Evolutionary conservation across 1,140 invertebrate genomes (phyloP), one percentile per base, ranked within the genome.

Genomic region (Oreohelix idahoensis): DNA sequence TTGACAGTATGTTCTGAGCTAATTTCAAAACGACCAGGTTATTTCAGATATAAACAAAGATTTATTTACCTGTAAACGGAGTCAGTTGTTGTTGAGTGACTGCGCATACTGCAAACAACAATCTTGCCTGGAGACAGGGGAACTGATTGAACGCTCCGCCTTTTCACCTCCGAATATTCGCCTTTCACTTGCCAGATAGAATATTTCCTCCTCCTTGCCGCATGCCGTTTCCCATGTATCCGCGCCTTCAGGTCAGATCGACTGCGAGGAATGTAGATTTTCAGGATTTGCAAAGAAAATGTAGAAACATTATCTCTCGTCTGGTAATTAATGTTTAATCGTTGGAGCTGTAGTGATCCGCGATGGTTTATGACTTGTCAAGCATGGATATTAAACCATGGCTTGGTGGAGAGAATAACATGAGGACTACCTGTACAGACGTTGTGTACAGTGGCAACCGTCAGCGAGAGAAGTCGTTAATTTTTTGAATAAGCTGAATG

Each of bases 331-430:
- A 23, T 35, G 11, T 66, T 66, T 66, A 66, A 66, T 66, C 32
- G 63, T 66, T 66, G n/a, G n/a, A 29, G n/a, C 63, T 66, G 29
- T 66, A n/a, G n/a, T 66, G 63, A 29, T 29, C 2, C 11, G 38
- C 2, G n/a, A 74, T n/a, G 71, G 42, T 39, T 74, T 39, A 74
- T 42, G 36, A 26, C 36, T 42, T 49, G 71, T 74, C 38, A 74
- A 35, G 38, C 71, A 39, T n/a, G 71, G 38, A 49, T 49, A 42
- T 74, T 26, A 29, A n/a, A 74, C 26, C 38, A 26, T 42, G 11
- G 42, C 71, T 42, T 39, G 35, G 71, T 74, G 71, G 38, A 74
- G 38, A 8, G 23, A 13, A 74, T 39, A 29, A 29, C 23, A 49
- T 35, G 71, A 26, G 11, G 69, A 29, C 38, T 39, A n/a, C 38